Evolutionary conservation across 2,888 invertebrate genomes (phyloP), one percentile per base, ranked within the genome.

Genomic region (Labia minor): DNA sequence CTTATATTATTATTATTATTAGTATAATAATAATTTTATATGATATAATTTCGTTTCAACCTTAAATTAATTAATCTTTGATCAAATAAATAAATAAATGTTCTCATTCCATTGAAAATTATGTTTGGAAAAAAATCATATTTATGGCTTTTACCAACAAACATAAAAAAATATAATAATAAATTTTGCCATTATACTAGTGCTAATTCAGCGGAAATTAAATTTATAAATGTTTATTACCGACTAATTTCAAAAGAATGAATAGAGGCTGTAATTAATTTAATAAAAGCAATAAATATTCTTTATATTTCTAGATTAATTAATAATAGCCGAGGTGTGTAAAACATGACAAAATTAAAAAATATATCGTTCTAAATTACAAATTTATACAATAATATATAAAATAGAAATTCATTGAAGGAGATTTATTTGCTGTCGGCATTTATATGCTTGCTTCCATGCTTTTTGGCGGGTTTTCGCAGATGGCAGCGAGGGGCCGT

Each of bases 251-350:
- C 21, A 37, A 63, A 65, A 63, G 37, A 19, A 61, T 63, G 19
- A n/a, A 66, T 72, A 49, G 14, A 49, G 49, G 49, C 14, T 49
- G 14, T 49, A 49, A 49, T 49, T 49, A 49, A 49, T 49, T 49
- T 4, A n/a, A 49, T 49, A 49, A 49, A 49, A 49, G 49, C 49
- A 49, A 49, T 49, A 49, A 49, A 49, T 49, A 49, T 49, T 49
- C 49, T 49, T 49, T 49, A 49, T 49, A 49, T 49, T 49, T 49
- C 49, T 49, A 49, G n/a, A 49, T n/a, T 49, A 49, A 49, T 49
- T 49, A 49, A 49, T 49, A 49, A 49, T 49, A 49, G 16, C 49
- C 26, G 26, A 8, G 14, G 49, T 2, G 49, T 49, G 49, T 49
- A n/a, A 16, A 49, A 49, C 49, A 49, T 49, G 49, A 49, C 49